Evolutionary conservation across 2,113 vertebrate species (phyloP).

Genomic region (Myiopsitta monachus): DNA sequence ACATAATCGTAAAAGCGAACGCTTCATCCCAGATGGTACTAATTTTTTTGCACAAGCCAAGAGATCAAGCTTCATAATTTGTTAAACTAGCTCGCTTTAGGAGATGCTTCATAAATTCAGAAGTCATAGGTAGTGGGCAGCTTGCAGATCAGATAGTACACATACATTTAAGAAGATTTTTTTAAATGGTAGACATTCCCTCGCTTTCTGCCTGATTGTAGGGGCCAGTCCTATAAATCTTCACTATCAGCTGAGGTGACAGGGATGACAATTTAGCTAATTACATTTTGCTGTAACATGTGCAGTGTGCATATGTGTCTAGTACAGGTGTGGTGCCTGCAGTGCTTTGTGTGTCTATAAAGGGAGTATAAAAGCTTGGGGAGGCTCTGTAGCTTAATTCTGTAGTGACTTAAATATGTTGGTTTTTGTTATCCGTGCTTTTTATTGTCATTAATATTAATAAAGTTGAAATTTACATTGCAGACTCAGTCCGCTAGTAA

Average conservation of each 20-base stretch:
- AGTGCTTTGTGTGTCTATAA: neutral
- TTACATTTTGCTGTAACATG: neutral
- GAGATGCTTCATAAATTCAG: neutral
- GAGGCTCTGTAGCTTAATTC: constrained; percentile 8
- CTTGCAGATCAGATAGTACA: neutral
- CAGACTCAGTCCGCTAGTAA: constrained; percentile 97
- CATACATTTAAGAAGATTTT: neutral
- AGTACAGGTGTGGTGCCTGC: constrained; percentile 12
- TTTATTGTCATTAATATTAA: constrained; percentile 75
- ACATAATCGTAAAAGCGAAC: neutral
- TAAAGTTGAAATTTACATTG: constrained; percentile 80
- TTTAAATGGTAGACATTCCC: neutral
- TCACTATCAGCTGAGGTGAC: neutral
- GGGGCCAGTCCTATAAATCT: neutral
- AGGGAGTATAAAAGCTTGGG: constrained; percentile 1
- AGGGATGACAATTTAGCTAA: neutral
- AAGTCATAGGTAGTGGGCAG: neutral
- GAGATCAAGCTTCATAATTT: neutral
- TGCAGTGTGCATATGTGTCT: neutral
- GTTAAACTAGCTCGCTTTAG: neutral
- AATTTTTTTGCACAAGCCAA: neutral
- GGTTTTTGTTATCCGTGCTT: constrained; percentile 54
- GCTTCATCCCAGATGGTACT: neutral
- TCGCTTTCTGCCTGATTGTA: neutral
- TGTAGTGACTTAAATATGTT: constrained; percentile 52